Conservation (phyloP, 37 sponge, comb jelly and placozoan species). For the Cladorhizidae sp. region DNA sequence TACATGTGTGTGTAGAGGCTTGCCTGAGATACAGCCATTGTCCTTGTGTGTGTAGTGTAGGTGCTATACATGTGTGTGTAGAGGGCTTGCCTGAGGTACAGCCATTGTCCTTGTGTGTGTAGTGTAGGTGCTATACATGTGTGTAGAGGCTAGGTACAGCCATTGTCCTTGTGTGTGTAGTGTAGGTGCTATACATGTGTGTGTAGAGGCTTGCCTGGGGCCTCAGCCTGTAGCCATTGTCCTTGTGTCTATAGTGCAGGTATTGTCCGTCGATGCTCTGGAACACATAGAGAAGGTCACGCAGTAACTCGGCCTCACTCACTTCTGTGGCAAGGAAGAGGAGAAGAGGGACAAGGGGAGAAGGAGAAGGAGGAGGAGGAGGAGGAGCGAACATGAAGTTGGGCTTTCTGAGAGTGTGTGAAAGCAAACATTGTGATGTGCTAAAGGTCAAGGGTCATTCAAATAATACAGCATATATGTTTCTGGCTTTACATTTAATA, state of each 20-base stretch:
- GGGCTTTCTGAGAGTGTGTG: too few relatives aligned
- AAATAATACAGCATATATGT: too few relatives aligned
- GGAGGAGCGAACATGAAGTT: too few relatives aligned
- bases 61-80: not conserved
- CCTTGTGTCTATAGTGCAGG: constrained; percentile 57
- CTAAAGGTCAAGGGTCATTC: too few relatives aligned
- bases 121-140: constrained; percentile 81
- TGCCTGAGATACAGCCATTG: not conserved
- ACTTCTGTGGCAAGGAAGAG: constrained; percentile 19
- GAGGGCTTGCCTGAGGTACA: constrained; percentile 51
- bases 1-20: too few relatives aligned
- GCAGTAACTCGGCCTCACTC: constrained; percentile 62
- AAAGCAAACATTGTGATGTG: too few relatives aligned
- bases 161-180: not conserved
- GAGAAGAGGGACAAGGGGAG: not conserved
- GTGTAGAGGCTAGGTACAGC: too few relatives aligned
- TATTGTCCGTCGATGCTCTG: constrained; percentile 90
- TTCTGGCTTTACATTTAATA: too few relatives aligned
- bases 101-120: constrained; percentile 44
- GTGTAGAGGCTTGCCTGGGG: constrained; percentile 25
- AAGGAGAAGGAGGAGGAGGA: not conserved
- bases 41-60: not conserved
- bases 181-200: not conserved
- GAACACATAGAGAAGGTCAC: constrained; percentile 92
- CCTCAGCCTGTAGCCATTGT: constrained; percentile 65